Evolutionary conservation across 2,113 vertebrate species (phyloP).

Genomic region (Scomber colias): DNA sequence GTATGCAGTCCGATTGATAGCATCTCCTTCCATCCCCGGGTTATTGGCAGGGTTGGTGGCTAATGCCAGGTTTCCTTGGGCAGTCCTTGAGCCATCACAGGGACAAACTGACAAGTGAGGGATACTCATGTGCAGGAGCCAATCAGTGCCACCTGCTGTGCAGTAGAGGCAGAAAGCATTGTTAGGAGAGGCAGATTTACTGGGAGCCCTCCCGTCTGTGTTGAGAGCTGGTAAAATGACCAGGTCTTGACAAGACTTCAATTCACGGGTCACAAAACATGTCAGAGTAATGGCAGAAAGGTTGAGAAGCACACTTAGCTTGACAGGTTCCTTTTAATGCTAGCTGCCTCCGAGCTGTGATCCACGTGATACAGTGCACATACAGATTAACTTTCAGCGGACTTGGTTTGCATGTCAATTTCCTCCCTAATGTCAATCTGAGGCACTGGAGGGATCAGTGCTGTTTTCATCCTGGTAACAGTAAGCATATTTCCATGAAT

Average conservation of each 20-base stretch:
- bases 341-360: constrained; percentile 75
- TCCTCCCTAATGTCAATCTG: constrained; percentile 63
- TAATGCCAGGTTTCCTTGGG: constrained; percentile 57
- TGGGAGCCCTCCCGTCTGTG: constrained; percentile 65
- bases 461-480: constrained; percentile 24
- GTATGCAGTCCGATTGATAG: constrained; percentile 18
- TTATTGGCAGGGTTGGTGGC: constrained; percentile 56
- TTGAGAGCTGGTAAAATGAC: constrained; percentile 79
- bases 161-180: constrained; percentile 47
- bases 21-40: constrained; percentile 31
- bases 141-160: constrained; percentile 77
- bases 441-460: constrained; percentile 41
- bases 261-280: constrained; percentile 84
- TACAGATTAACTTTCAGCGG: constrained; percentile 76
- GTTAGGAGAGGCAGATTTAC: constrained; percentile 64
- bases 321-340: constrained; percentile 83
- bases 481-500: background rate
- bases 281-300: constrained; percentile 81
- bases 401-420: constrained; percentile 73
- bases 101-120: constrained; percentile 66
- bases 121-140: constrained; percentile 54
- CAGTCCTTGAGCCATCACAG: constrained; percentile 69
- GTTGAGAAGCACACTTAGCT: constrained; percentile 79
- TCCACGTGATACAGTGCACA: constrained; percentile 76
- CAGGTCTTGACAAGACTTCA: constrained; percentile 85